A percentile compares a stretch with the other conserved stretches of the same genome.
Conservation (phyloP, 2,888 invertebrate genomes). For the Dynastes maya region DNA sequence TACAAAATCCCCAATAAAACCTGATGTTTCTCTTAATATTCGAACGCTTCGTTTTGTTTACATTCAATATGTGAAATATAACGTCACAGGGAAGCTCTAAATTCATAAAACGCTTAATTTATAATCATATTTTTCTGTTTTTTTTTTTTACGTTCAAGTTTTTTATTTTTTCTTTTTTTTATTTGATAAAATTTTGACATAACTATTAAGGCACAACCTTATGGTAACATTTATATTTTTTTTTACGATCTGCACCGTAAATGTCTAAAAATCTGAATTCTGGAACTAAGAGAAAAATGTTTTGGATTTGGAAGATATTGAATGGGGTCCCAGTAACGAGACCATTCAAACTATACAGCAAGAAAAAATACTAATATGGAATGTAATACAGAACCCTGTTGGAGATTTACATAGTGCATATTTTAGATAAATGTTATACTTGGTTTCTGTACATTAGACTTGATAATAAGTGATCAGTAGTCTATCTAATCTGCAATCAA, state of each 20-base stretch:
- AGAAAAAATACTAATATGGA: constrained; percentile 32
- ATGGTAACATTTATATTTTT: constrained; percentile 55
- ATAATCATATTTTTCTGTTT: constrained; percentile 15
- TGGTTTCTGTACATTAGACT: constrained; percentile 39
- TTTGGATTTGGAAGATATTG: too few species aligned
- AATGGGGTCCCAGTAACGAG: too few species aligned
- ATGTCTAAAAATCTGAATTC: constrained; percentile 12
- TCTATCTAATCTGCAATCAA: background rate
- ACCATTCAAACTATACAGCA: constrained; percentile 9
- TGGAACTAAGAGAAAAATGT: background rate
- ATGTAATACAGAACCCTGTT: constrained; percentile 50
- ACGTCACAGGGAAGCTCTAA: constrained; percentile 65
- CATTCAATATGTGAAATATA: constrained; percentile 33
- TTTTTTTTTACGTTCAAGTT: constrained; percentile 53
- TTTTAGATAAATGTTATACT: constrained; percentile 35
- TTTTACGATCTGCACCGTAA: background rate
- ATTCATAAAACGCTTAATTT: constrained; percentile 57
- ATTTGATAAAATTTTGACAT: constrained; percentile 67
- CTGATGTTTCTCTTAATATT: constrained; percentile 25
- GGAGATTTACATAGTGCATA: constrained; percentile 46
- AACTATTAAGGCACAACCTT: constrained; percentile 69
- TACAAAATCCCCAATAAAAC: constrained; percentile 61
- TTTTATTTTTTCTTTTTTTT: constrained; percentile 55
- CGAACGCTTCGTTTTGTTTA: constrained; percentile 20
- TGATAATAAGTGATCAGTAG: constrained; percentile 20